Evolutionary conservation across 1,140 invertebrate species (phyloP), one percentile per base, ranked within the genome.

Genomic region (Drosophila pseudoobscura): DNA sequence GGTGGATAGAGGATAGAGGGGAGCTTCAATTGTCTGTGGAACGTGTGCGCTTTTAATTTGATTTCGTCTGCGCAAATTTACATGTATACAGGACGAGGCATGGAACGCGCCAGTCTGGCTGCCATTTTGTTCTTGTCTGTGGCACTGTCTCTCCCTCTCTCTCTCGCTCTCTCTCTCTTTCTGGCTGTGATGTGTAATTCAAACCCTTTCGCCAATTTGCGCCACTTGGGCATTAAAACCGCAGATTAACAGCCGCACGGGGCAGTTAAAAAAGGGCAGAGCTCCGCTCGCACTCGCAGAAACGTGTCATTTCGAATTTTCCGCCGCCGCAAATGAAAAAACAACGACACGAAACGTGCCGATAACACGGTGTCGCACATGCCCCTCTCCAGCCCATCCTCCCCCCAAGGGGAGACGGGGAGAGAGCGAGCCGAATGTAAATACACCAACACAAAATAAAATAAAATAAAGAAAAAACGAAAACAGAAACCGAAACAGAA

Each of bases 301-400:
- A 87, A 87, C 82, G 82, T 87, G 82, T 87, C 82, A 88, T 87
- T 87, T 87, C 24, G 78, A 87, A 87, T 82, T 88, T 87, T 88
- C 83, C 75, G 75, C 63, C 15, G 64, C 61, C 61, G 68, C 54
- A 53, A 68, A 57, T 52, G 43, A 56, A 79, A 49, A 53, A 51
- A 75, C 55, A 75, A 68, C 75, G 82, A 75, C 78, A 72, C 70
- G 64, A 88, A 87, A 87, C 82, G 82, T 87, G 82, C 82, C 83
- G 82, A 87, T 87, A 87, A 87, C 82, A 88, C 83, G 83, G 82
- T 87, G 82, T 87, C 78, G 82, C 78, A 80, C 69, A 78, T 77
- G 60, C 61, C 63, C 53, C 60, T 22, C 59, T 39, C 6, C 39
- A 5, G 24, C 17, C 43, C 29, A 20, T 24, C 11, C 20, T 45